Percentiles rank a stretch among this genome's conserved stretches.
Evolutionary conservation across 2,888 invertebrate species (phyloP).

Genomic region (Nephrotoma appendiculata): DNA sequence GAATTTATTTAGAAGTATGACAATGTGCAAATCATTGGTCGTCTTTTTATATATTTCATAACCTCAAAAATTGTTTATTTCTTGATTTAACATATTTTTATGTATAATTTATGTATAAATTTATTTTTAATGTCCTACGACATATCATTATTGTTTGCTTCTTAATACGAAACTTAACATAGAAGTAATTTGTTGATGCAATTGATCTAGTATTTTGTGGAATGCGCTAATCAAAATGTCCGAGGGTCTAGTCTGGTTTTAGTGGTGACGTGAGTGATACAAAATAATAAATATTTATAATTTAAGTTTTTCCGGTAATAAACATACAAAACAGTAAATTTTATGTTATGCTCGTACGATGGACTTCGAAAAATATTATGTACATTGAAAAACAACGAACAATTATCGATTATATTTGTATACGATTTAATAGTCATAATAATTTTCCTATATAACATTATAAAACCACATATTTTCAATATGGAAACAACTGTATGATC

Average conservation of each 20-base stretch:
- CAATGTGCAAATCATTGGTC: slow-evolving; percentile 2
- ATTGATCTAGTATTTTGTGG: not conserved
- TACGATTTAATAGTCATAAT: not conserved
- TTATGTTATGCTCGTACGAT: not conserved
- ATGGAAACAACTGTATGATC: not conserved
- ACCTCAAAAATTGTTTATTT: slow-evolving; percentile 1
- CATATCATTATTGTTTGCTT: not conserved
- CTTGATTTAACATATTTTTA: not conserved
- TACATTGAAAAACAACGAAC: not conserved
- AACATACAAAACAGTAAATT: not conserved
- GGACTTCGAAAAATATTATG: not conserved
- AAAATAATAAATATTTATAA: not conserved
- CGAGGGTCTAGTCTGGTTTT: not conserved
- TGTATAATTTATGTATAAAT: not conserved
- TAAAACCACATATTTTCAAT: not conserved
- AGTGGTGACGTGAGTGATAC: not conserved
- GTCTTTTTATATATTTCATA: slow-evolving; percentile 1
- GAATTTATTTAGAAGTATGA: not conserved
- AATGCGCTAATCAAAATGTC: not conserved
- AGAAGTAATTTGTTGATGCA: not conserved
- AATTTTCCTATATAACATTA: not conserved
- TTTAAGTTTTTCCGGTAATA: not conserved
- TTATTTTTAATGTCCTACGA: no score
- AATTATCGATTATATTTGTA: not conserved
- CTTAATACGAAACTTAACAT: not conserved